These are phyloP conservation scores for Astyanax mexicanus DNA, from an alignment of 2,797 vertebrate genomes.

Conservation along the genomic window DNA sequence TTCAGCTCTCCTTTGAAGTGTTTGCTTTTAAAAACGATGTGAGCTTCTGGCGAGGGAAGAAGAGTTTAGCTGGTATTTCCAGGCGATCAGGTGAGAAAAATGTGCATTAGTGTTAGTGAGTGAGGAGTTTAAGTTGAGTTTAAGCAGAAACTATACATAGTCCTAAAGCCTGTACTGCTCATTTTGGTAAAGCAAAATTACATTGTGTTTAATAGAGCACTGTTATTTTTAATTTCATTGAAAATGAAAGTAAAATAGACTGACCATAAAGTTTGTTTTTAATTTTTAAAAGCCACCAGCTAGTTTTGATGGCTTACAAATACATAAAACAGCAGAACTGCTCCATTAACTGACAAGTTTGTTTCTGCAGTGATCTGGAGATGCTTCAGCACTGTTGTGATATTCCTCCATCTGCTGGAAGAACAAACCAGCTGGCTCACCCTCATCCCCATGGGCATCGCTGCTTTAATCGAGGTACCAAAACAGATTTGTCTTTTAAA, in stretches of 20 bases:
- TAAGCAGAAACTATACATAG: too few species aligned
- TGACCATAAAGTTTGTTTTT: too few species aligned
- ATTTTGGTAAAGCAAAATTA: too few species aligned
- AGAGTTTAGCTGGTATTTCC: slow-evolving; percentile 92
- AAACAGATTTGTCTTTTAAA: slow-evolving; percentile 10
- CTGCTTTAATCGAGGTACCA: slow-evolving; percentile 90
- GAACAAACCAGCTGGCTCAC: slow-evolving; percentile 92
- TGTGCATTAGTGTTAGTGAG: background rate
- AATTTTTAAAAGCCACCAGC: too few species aligned
- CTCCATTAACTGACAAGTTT: slow-evolving; percentile 27
- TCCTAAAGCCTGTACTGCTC: too few species aligned
- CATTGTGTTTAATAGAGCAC: too few species aligned
- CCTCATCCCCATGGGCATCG: slow-evolving; percentile 90
- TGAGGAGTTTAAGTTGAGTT: too few species aligned
- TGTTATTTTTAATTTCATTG: too few species aligned
- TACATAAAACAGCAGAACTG: background rate
- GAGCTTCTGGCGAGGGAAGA: slow-evolving; percentile 93
- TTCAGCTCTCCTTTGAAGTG: slow-evolving; percentile 94
- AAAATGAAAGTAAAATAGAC: too few species aligned
- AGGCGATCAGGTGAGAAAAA: slow-evolving; percentile 86
- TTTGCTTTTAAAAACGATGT: slow-evolving; percentile 97
- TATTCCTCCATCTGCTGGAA: slow-evolving; percentile 94
- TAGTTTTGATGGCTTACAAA: background rate
- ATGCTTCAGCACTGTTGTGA: slow-evolving; percentile 90
- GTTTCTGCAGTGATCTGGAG: slow-evolving; percentile 88